phyloP scores from a whole-genome alignment of 92 coral and sea anemone genomes.

The Umimayanthus kanabou region DNA sequence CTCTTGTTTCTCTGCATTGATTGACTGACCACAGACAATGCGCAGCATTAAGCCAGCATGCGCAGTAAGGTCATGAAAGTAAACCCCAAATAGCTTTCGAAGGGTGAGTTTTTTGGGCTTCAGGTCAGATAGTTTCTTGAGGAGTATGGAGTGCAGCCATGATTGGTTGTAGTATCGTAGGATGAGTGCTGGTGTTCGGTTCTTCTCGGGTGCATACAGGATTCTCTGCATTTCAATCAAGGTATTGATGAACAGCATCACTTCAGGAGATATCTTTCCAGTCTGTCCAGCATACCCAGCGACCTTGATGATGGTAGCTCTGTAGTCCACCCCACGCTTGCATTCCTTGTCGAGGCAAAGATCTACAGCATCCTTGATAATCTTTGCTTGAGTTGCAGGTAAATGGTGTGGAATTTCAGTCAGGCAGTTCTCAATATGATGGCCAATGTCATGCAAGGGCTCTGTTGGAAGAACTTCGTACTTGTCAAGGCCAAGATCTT shows the following conservation, averaged over 20 bases:
- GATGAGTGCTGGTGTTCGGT: conserved; percentile 49
- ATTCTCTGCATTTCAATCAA: conserved; percentile 61
- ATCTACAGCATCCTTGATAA: conserved; percentile 31
- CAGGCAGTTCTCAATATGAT: conserved; percentile 54
- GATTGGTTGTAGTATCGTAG: conserved; percentile 63
- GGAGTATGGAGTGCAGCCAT: conserved; percentile 57
- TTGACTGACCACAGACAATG: conserved; percentile 57
- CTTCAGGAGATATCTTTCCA: conserved; percentile 42
- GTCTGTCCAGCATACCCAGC: conserved; percentile 52
- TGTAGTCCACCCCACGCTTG: conserved; percentile 56
- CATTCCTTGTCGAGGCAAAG: conserved; percentile 56
- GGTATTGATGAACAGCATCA: conserved; percentile 48
- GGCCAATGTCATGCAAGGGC: conserved; percentile 48
- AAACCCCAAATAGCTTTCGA: conserved; percentile 58
- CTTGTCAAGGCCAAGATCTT: conserved; percentile 43
- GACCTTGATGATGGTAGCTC: conserved; percentile 53
- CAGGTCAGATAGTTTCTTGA: conserved; percentile 28
- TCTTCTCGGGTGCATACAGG: conserved; percentile 44
- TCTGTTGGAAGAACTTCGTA: conserved; percentile 58
- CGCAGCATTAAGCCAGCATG: conserved; percentile 67
- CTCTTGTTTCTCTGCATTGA: conserved; percentile 61
- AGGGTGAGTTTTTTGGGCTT: conserved; percentile 50
- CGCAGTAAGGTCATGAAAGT: conserved; percentile 52
- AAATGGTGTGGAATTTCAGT: conserved; percentile 54
- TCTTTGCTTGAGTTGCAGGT: conserved; percentile 20